Evolutionary conservation across 2,113 vertebrate species (phyloP), one percentile per base, ranked within the genome.

Genomic region (Dicentrarchus labrax): DNA sequence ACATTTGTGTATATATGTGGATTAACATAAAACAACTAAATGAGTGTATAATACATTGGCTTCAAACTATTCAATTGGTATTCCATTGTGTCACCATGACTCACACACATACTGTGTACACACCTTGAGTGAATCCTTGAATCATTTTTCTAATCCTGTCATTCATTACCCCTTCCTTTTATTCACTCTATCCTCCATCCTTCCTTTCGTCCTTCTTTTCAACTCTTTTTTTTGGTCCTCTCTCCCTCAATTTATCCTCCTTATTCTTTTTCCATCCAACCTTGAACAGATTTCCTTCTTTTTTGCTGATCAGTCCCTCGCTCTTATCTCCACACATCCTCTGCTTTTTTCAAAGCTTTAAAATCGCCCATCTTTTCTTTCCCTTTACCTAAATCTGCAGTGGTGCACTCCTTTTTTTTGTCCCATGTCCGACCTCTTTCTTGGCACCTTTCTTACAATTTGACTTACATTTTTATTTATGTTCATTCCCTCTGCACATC

Each of bases 281-380:
- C 80, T 67, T 73, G 43, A 72, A 67, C 30, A 71, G 82, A 83
- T 91, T 86, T 72, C 48, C 67, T 59, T 67, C 39, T 45, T 80
- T 59, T 84, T 50, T 1, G 21, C 72, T 83, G 83, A 59, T 87
- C 66, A 1, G 38, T 59, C 62, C 57, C 56, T 79, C 62, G 9
- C 70, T 36, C 70, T 80, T 56, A 71, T 79, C 83, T 59, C 67
- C 10, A 22, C 22, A 8, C 19, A 69, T 77, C 77, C 51, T 2
- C 24, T 72, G 21, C 66, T 62, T 56, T 76, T 83, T 69, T 76
- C 64, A 53, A 57, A 5, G 13, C 45, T 50, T 53, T 61, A 59
- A 64, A 71, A 60, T 78, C 61, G 4, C 2, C 62, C 39, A 13
- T 69, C 57, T 24, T 45, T 61, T 67, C 21, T 62, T 39, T 48